These are phyloP conservation scores for Myotis planiceps DNA, from an alignment of 2,797 vertebrate genomes.

Conservation along the genomic window DNA sequence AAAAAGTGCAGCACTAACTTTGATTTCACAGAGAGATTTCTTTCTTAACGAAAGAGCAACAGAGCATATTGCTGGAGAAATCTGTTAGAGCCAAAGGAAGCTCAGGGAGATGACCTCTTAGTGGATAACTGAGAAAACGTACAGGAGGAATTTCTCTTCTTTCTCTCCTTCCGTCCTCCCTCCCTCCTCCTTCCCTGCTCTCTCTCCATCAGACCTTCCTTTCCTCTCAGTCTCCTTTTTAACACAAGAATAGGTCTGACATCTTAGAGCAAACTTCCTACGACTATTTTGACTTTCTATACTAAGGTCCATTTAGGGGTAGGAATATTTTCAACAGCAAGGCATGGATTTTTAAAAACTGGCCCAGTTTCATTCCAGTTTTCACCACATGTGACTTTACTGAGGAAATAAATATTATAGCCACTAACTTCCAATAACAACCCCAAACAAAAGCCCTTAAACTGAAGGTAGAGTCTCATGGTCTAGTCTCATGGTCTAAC, in stretches of 20 bases:
- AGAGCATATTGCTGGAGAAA: not conserved
- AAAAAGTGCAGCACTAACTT: not conserved
- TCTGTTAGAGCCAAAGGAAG: not conserved
- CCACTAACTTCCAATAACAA: not conserved
- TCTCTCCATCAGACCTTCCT: not conserved
- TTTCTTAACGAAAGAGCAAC: not conserved
- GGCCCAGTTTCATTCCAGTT: slow-evolving; percentile 15
- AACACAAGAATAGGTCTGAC: not conserved
- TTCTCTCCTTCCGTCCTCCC: fast-evolving
- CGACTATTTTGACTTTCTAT: not conserved
- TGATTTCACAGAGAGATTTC: slow-evolving; percentile 25
- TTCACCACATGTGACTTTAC: not conserved
- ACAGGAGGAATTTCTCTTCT: not conserved
- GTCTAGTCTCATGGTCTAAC: too few species aligned
- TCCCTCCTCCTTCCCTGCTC: fast-evolving
- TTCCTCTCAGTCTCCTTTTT: not conserved
- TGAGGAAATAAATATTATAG: not conserved
- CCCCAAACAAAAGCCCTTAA: not conserved
- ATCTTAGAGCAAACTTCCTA: not conserved
- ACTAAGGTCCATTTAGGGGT: not conserved
- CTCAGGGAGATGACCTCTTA: not conserved
- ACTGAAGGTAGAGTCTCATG: not conserved
- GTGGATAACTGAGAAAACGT: not conserved
- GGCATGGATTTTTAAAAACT: not conserved
- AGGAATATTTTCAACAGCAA: not conserved